Evolutionary conservation across 2,113 vertebrate genomes (phyloP), one percentile per base, ranked within the genome.

Genomic region (Orycteropus afer): DNA sequence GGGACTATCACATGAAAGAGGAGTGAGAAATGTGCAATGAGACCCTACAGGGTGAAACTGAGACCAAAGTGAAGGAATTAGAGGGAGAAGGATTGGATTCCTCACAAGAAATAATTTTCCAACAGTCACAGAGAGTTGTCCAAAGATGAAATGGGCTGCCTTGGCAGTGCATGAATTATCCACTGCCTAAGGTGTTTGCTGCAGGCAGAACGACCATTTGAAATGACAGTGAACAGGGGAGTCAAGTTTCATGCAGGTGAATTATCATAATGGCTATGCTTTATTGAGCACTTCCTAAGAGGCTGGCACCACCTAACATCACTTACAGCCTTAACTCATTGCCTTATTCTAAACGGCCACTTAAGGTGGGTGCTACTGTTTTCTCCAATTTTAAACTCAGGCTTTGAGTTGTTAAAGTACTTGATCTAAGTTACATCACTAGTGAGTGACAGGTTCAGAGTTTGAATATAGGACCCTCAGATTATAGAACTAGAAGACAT

Each of bases 321-420:
- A 37, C 7, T 23, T 51, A 29, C 0, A 74, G 37, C 18, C 15
- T 40, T 47, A 29, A 27, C 32, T 57, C 49, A 3, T 27, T 37
- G 2, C 7, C 32, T 49, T 3, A 15, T 22, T 57, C 29, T 22
- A 17, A 25, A 40, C 29, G 27, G 2, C 7, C 37, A 20, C 18
- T 1, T 76, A 17, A 53, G 20, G 8, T 23, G 23, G n/a, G 2
- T 17, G 5, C 17, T 49, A 10, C 55, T 55, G 0, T 53, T 79
- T 51, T 69, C 82, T 86, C 34, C 22, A 71, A n/a, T 77, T 81
- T 81, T 23, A 57, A 90, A 94, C 12, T 80, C 32, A 37, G 9
- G 2, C 51, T 61, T 9, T 1, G 27, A 81, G 18, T 79, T 40
- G 45, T 84, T 49, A 45, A n/a, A 59, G 34, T 5, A 37, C 14